phyloP scores from a whole-genome alignment of 2,888 invertebrate species.

The Elmis aenea region DNA sequence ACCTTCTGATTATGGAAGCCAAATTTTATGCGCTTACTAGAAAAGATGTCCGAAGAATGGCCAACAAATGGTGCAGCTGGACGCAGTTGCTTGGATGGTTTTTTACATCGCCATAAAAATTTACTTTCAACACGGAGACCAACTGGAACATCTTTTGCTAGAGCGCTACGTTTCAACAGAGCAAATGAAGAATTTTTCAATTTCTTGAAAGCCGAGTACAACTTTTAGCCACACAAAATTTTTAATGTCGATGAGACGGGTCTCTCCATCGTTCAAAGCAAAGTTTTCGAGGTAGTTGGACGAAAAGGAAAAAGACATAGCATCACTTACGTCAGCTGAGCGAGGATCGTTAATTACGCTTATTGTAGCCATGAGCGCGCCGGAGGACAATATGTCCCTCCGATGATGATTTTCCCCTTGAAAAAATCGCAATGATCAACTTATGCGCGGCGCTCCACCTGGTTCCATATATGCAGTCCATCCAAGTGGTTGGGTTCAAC shows the following conservation, averaged over 20 bases:
- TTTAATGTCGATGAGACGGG: slow-evolving; percentile 28
- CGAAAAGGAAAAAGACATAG: slow-evolving; percentile 35
- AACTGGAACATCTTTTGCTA: slow-evolving; percentile 22
- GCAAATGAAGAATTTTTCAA: slow-evolving; percentile 24
- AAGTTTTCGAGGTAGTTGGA: slow-evolving; percentile 28
- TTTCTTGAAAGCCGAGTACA: slow-evolving; percentile 18
- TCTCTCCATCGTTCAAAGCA: slow-evolving; percentile 30
- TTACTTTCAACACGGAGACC: slow-evolving; percentile 20
- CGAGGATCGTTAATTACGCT: slow-evolving; percentile 32
- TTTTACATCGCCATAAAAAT: slow-evolving; percentile 21
- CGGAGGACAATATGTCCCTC: slow-evolving; percentile 34
- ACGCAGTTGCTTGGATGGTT: slow-evolving; percentile 20
- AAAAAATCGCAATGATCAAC: slow-evolving; percentile 30
- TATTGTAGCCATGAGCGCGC: slow-evolving; percentile 31
- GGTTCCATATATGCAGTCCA: slow-evolving; percentile 24
- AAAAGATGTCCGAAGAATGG: slow-evolving; percentile 1
- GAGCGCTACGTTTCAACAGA: slow-evolving; percentile 16
- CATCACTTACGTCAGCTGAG: slow-evolving; percentile 34
- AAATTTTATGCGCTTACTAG: slow-evolving; percentile 3
- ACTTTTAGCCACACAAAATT: slow-evolving; percentile 20
- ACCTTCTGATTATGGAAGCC: neutral
- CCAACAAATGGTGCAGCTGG: slow-evolving; percentile 11
- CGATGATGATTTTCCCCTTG: slow-evolving; percentile 35
- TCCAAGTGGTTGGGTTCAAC: slow-evolving; percentile 21
- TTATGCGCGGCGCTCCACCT: slow-evolving; percentile 31